Percentiles rank a stretch among this genome's conserved stretches.
Conservation (phyloP, 2,113 vertebrate species). For the Lamprologus tigripictilis region DNA sequence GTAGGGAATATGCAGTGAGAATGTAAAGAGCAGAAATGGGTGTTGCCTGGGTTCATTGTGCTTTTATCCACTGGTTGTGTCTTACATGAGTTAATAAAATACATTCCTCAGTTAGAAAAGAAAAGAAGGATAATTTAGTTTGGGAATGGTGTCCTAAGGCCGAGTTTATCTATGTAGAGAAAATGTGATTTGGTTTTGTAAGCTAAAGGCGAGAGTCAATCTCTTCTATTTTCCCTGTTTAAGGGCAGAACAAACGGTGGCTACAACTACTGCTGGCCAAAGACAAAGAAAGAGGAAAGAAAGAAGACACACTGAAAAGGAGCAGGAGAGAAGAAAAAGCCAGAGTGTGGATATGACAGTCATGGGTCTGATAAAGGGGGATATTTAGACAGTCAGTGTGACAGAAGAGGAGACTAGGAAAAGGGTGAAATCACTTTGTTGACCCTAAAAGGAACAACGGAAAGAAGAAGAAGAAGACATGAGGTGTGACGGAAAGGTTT, state of each 20-base stretch:
- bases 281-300: background rate
- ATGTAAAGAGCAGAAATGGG: background rate
- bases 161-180: background rate
- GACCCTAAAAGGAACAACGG: background rate
- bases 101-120: background rate
- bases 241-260: background rate
- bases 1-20: background rate
- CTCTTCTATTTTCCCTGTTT: background rate
- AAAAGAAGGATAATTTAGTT: background rate
- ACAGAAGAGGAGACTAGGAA: background rate
- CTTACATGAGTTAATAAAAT: background rate
- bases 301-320: background rate
- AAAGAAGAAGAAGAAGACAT: background rate
- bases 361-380: background rate
- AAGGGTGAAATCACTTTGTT: background rate
- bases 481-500: background rate
- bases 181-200: background rate
- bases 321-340: background rate
- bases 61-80: background rate
- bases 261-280: background rate
- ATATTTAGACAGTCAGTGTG: background rate
- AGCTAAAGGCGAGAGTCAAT: background rate
- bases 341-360: background rate
- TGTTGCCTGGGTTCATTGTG: background rate
- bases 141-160: background rate